These are phyloP conservation scores for Corythornis vintsioides DNA, from an alignment of 2,113 vertebrate genomes.

Conservation along the genomic window DNA sequence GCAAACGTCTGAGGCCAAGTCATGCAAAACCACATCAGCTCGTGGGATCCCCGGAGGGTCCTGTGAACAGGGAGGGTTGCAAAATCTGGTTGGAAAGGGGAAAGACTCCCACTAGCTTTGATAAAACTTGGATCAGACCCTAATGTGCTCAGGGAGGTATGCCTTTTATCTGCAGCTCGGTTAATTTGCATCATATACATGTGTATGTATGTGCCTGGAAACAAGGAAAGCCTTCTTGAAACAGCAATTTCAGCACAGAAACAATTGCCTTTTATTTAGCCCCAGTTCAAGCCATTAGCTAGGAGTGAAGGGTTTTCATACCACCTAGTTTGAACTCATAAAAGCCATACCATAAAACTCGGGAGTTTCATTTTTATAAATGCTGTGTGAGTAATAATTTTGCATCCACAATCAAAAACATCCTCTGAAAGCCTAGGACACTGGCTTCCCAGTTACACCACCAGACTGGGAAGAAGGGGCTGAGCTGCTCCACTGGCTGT, in stretches of 20 bases:
- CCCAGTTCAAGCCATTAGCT: background rate
- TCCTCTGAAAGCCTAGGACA: background rate
- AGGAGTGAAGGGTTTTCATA: background rate
- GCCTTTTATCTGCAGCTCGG: conserved; percentile 23
- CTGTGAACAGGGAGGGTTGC: conserved; percentile 48
- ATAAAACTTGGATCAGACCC: conserved; percentile 45
- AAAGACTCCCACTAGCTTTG: conserved; percentile 11
- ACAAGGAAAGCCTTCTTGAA: conserved; percentile 44
- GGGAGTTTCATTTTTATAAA: background rate
- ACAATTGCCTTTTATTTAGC: background rate
- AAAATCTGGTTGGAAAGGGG: conserved; percentile 43
- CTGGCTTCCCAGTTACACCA: background rate
- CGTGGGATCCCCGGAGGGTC: conserved; percentile 30
- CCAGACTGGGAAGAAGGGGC: background rate
- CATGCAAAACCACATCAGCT: conserved; percentile 49
- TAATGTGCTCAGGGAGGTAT: background rate
- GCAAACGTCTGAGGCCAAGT: conserved; percentile 31
- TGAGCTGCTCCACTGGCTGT: background rate
- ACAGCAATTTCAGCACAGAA: background rate
- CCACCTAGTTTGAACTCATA: background rate
- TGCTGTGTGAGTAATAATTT: background rate
- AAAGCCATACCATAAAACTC: background rate
- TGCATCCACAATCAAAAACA: background rate
- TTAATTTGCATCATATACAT: background rate
- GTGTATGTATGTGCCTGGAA: background rate